Base-by-base conservation (phyloP, 53 echinoderm and acorn worm genomes). In the Glandiceps talaboti region DNA sequence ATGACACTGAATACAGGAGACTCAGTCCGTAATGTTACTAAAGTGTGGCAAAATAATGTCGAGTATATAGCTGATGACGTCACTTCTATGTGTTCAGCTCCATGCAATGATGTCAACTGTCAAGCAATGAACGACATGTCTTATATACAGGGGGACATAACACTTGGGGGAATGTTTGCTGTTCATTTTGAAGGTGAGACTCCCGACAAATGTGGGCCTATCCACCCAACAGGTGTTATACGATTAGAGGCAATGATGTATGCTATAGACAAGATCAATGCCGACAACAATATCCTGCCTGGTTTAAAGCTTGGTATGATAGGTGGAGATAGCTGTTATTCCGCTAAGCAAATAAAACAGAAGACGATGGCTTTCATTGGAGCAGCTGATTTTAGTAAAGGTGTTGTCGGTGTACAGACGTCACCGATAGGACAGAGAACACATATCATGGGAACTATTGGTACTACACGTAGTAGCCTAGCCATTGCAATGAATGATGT, bases 241-340 rank as follows among this genome's bases (percentile, higher is more conserved):
- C 74, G 74, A 20, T 1, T 88, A 12, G 82, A 88, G 72, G 81
- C 85, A 20, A 81, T 84, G 77, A 33, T 88, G 6, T 89, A 83
- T 75, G 89, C 92, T 26, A 31, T 92, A 73, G 87, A 89, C 30
- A 33, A 80, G 76, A 85, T 92, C n/a, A 92, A 92, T 76, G 74
- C 82, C 28, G 82, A 86, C 31, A 28, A 73, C 1, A 31, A 29
- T 32, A 33, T 89, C 29, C 87, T 89, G 1, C 89, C 92, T 0
- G 87, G 83, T 29, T 30, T 92, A 14, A 80, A 80, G 28, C 80
- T 89, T 0, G 92, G 92, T 26, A 72, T 85, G 33, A 87, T 85
- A 14, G 79, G 85, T 6, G 32, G 87, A 1, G 92, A 92, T 33
- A 87, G 89, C 0, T 92, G 92, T 45, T 45, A 12, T 6, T 20